Base-by-base conservation (phyloP, 2,888 invertebrate species). In the Drosophila parthenogenetica region DNA sequence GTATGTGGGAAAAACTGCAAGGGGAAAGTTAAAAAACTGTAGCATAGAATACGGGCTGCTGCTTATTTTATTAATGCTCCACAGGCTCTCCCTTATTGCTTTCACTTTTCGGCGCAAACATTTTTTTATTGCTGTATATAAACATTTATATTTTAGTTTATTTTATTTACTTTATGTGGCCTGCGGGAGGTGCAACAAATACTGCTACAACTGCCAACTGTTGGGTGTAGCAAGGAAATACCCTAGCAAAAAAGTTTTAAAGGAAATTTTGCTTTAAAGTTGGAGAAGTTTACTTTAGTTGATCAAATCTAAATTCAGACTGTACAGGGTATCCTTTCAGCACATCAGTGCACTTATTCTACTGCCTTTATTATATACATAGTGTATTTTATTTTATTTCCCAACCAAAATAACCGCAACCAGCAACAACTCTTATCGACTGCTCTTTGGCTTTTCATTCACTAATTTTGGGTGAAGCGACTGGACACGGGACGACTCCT, bases 21-120 rank as follows among this genome's bases (percentile, higher is more conserved):
- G 17, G 13, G 40, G 16, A 14, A 37, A 14, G 43, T 14, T 29
- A 3, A 25, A 35, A 53, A 76, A 68, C 32, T 64, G 54, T 58
- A 54, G 60, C 48, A 63, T 40, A 45, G 70, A 68, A 58, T 77
- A 53, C 64, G 73, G 59, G 61, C 61, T 45, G 57, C 66, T 65
- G 75, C 79, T 79, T 83, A 69, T 83, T 88, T 83, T 88, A 86
- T 83, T 86, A 86, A 82, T 77, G 83, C 65, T 64, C 43, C 48
- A 13, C 35, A 35, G 13, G 13, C 50, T 40, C 35, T 40, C 59
- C 59, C 25, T 43, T 73, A 76, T 70, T 72, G 58, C 43, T 78
- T 71, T 73, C 67, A 66, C 71, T 49, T 60, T 67, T 74, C 58
- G 46, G 46, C 16, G 48, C 57, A 62, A 55, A 63, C 58, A 63